Evolutionary conservation across 2,888 invertebrate genomes (phyloP).

Genomic region (Cryptocheilus praepositus): DNA sequence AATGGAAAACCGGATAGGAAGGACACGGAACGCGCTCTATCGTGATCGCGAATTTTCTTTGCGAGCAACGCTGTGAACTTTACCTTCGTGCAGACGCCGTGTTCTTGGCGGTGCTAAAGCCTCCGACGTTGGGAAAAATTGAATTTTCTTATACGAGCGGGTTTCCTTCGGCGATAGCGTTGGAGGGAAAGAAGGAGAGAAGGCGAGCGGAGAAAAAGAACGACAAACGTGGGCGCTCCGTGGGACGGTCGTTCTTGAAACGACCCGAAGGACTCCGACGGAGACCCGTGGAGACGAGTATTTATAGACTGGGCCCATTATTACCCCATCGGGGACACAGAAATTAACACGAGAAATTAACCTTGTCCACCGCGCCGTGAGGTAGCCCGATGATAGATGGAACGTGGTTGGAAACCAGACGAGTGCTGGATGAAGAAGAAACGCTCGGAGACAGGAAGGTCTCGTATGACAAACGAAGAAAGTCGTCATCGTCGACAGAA

Average conservation of each 20-base stretch:
- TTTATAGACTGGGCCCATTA: constrained; percentile 38
- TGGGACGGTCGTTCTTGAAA: constrained; percentile 4
- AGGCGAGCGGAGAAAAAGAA: neutral
- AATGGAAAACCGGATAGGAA: too few species aligned
- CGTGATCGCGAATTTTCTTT: too few species aligned
- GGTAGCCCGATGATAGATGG: constrained; percentile 34
- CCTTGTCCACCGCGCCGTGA: constrained; percentile 22
- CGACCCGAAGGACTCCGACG: constrained; percentile 4
- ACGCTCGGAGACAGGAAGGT: constrained; percentile 20
- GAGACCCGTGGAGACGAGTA: constrained; percentile 21
- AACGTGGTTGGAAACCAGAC: constrained; percentile 23
- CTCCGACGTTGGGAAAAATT: constrained; percentile 5
- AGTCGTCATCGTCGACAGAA: too few species aligned
- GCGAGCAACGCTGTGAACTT: too few species aligned
- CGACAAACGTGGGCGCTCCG: constrained; percentile 2
- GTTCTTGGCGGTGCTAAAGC: neutral
- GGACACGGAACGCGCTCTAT: too few species aligned
- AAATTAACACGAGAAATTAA: constrained; percentile 42
- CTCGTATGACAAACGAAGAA: too few species aligned
- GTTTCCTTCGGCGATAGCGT: neutral
- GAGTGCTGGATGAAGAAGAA: neutral
- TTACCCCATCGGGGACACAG: constrained; percentile 40
- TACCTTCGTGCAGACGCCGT: too few species aligned
- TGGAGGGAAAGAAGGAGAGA: neutral
- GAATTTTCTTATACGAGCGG: constrained; percentile 11